Percentiles rank a stretch among this genome's conserved stretches.
These are phyloP conservation scores for Cavia porcellus DNA, from an alignment of 2,113 vertebrate species.

Conservation along the genomic window DNA sequence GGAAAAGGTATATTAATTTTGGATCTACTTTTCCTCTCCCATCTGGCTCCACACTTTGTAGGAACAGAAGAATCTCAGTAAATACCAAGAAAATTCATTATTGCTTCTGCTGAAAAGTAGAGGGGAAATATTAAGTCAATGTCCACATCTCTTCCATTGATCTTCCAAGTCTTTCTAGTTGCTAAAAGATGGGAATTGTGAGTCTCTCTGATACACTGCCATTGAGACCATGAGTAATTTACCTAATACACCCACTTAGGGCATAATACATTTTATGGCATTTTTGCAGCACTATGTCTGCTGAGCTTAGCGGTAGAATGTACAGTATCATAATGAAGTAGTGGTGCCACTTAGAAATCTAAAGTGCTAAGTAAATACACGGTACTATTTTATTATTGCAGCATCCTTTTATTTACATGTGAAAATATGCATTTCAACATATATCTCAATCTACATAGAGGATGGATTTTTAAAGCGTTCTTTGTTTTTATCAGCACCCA, in stretches of 20 bases:
- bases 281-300: slow-evolving; percentile 19
- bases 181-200: slow-evolving; percentile 56
- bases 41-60: background rate
- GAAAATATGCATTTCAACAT: slow-evolving; percentile 36
- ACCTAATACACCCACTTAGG: slow-evolving; percentile 25
- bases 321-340: slow-evolving; percentile 3
- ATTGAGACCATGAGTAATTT: slow-evolving; percentile 54
- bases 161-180: slow-evolving; percentile 49
- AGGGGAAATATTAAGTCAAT: background rate
- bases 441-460: background rate
- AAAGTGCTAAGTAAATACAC: slow-evolving; percentile 53
- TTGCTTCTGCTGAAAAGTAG: slow-evolving; percentile 3
- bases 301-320: background rate
- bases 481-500: background rate
- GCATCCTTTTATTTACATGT: background rate
- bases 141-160: background rate
- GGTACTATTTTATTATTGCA: background rate
- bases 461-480: background rate
- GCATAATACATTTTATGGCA: background rate
- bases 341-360: slow-evolving; percentile 32
- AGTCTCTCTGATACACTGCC: slow-evolving; percentile 20
- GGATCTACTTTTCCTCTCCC: slow-evolving; percentile 5
- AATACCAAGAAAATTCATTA: background rate
- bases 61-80: background rate
- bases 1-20: slow-evolving; percentile 46